phyloP scores from a whole-genome alignment of 2,113 vertebrate genomes.

The Strix uralensis region DNA sequence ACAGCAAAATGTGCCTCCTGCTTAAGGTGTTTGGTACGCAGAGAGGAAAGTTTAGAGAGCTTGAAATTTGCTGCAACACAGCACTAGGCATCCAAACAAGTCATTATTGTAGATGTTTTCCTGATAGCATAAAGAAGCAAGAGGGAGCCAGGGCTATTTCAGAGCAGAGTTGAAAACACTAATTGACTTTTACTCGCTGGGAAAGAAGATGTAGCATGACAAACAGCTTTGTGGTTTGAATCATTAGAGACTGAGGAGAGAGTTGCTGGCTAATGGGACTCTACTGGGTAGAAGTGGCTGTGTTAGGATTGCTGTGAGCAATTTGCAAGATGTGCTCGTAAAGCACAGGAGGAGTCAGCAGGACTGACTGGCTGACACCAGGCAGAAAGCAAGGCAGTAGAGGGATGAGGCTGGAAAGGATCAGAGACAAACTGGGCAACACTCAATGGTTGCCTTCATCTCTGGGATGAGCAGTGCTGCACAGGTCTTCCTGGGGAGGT shows the following conservation, averaged over 20 bases:
- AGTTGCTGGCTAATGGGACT: neutral
- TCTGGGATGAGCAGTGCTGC: neutral
- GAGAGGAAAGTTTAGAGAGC: neutral
- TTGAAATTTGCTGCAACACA: neutral
- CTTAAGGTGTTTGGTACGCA: neutral
- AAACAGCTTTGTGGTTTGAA: conserved; percentile 20
- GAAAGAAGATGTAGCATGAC: neutral
- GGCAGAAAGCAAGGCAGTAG: accelerated
- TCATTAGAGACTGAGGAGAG: neutral
- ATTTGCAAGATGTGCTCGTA: neutral
- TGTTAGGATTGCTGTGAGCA: neutral
- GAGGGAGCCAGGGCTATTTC: neutral
- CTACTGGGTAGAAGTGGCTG: neutral
- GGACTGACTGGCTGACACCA: neutral
- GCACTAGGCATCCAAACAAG: neutral
- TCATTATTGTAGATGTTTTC: conserved; percentile 19
- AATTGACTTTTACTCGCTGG: conserved; percentile 34
- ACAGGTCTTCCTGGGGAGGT: neutral
- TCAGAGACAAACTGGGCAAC: neutral
- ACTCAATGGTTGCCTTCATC: neutral
- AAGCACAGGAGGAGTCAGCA: neutral
- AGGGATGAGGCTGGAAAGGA: neutral
- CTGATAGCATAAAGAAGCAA: conserved; percentile 29
- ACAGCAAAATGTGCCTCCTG: neutral
- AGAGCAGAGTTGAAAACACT: conserved; percentile 7